Base-by-base conservation (phyloP, 2,888 invertebrate genomes). In the Lasioglossum oenotherae region DNA sequence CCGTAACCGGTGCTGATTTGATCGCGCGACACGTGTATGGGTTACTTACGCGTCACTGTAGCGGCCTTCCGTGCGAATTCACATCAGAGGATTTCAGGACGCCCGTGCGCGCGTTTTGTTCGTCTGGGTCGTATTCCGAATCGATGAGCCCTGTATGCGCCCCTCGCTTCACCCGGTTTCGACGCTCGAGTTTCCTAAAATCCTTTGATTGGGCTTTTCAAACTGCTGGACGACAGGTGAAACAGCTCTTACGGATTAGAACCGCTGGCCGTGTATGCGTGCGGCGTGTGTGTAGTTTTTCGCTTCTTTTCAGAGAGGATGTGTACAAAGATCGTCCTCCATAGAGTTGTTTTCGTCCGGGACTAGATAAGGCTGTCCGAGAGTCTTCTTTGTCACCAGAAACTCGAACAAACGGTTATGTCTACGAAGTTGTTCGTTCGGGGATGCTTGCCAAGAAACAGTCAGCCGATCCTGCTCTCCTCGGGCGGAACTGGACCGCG, bases 21-120 rank as follows among this genome's bases (percentile, higher is more conserved):
- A 38, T 71, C 23, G 69, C 69, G 12, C n/a, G 69, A 71, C 41
- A 71, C 69, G 69, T 71, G 38, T 41, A 23, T 41, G 69, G 69
- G 69, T 71, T 71, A 71, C 69, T 71, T 71, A 71, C 69, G 69
- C 69, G 38, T 71, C 69, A 38, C 69, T 71, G 5, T 41, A 71
- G n/a, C n/a, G 41, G 69, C n/a, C 23, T 38, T 41, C n/a, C 69
- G 69, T 71, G 69, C 23, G 69, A 71, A 71, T 38, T 71, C 69
- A n/a, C 69, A 71, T 71, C 41, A 71, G n/a, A 41, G 69, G 69
- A 38, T 71, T 71, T 71, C 41, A 38, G 23, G n/a, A 4, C 10
- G 23, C 41, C n/a, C n/a, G 31, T 1, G 10, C 41, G 19, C 23
- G 3, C 8, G 35, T 67, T 71, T 71, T 38, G 38, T 38, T 38